Evolutionary conservation across 2,113 vertebrate genomes (phyloP), one percentile per base, ranked within the genome.

Genomic region (Bufo gargarizans): DNA sequence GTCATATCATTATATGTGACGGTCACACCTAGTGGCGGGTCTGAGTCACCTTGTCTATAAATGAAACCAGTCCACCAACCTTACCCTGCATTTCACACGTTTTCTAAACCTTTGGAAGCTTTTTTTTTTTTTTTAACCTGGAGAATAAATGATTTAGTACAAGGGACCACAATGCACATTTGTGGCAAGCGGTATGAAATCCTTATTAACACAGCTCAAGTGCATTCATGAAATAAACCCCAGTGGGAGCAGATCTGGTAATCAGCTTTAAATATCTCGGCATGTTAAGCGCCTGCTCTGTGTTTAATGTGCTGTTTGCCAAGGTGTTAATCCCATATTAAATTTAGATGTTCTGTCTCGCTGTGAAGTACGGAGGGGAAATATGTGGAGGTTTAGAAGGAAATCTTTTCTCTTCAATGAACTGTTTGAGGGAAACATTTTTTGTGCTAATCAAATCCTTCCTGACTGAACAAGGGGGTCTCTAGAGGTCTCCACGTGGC

Each of bases 191-290:
- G 20, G 11, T 90, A 94, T 91, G 93, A 92, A 93, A 89, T 90
- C 90, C 85, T 92, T 91, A 93, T 90, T 92, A 89, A 93, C 89
- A 79, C 88, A 88, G 84, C 91, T 92, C 89, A 90, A 90, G 91
- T 89, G 76, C 1, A 2, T 88, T 90, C 84, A 90, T 82, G 91
- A 89, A 92, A 94, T 93, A 92, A 89, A 90, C 86, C 88, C 89
- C 94, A 93, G 92, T 93, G 90, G 90, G 58, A 84, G 82, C 92
- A 81, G 43, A 87, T 93, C 84, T 91, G 91, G 88, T 90, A 93
- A 92, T 94, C 90, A n/a, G 92, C 93, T 94, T 94, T 93, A 90
- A 61, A 90, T 91, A 91, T 90, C 90, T 92, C 91, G 92, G 90
- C 82, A 92, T 93, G 90, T 4, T 90, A 92, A 93, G 86, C 84